Base-by-base conservation (phyloP, 2,113 vertebrate species). In the Colistium nudipinnis region DNA sequence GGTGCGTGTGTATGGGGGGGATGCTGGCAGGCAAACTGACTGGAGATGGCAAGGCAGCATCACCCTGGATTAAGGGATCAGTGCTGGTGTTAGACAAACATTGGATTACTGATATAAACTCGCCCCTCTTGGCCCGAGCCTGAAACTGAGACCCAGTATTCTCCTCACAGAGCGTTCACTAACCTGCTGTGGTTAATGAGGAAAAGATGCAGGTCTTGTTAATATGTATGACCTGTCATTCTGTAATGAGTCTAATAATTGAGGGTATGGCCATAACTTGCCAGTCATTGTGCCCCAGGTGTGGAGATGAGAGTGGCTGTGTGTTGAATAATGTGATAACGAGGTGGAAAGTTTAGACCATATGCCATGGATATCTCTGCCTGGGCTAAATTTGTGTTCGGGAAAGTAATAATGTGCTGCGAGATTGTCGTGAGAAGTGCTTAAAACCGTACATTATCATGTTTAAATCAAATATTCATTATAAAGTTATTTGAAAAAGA, bases 21-120 rank as follows among this genome's bases (percentile, higher is more conserved):
- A 4, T 22, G 52, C 54, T 87, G 79, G 78, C 74, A 70, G 6
- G 27, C 57, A 63, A 28, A 27, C 67, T 72, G 79, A 79, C 57
- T 79, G 65, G 65, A 56, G 72, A 82, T 77, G 83, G 77, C 72
- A 59, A 20, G 36, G 38, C 79, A 74, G 78, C 70, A 72, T 72
- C 69, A 35, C 83, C 76, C 55, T 78, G 78, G 87, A 90, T 91
- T 91, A 91, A 87, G 62, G 84, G 88, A 89, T 87, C 86, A 88
- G 73, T 7, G 62, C 61, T 70, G 66, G 83, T 89, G 82, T 89
- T 84, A 86, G 82, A 80, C 85, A 90, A 90, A 88, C 86, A 88
- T 82, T 81, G 87, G 88, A 91, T 91, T 90, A 89, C 57, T 44
- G 70, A 70, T 89, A 81, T 89, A 91, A 91, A 84, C 82, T 83